A percentile compares a stretch with the other conserved stretches of the same genome.
Conservation (phyloP, 2,797 vertebrate species). For the Pempheris klunzingeri region DNA sequence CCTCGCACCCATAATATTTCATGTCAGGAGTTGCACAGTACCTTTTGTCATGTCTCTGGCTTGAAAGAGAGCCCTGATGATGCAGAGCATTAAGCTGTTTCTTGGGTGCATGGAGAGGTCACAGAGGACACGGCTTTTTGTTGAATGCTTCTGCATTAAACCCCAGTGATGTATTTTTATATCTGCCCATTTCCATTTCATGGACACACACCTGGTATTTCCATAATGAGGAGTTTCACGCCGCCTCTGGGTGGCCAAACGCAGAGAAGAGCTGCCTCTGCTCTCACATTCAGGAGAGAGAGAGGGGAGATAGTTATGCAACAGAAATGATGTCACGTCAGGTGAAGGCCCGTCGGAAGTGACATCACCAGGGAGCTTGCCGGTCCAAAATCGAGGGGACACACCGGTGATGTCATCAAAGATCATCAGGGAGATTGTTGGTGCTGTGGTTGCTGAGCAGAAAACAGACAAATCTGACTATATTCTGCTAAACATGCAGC, state of each 20-base stretch:
- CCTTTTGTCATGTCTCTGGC: conserved; percentile 30
- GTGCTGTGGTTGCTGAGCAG: conserved; percentile 53
- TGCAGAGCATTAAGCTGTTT: conserved; percentile 18
- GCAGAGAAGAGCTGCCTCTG: conserved; percentile 42
- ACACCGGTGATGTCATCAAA: conserved; percentile 68
- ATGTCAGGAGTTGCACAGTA: conserved; percentile 46
- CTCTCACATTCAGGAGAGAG: conserved; percentile 32
- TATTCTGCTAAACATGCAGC: conserved; percentile 47
- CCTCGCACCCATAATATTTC: conserved; percentile 56
- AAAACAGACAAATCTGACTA: conserved; percentile 59
- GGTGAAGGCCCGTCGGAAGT: conserved; percentile 69
- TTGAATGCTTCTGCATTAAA: conserved; percentile 14
- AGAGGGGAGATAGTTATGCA: conserved; percentile 59
- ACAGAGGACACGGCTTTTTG: conserved; percentile 1
- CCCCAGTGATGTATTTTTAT: conserved; percentile 25
- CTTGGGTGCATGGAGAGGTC: conserved; percentile 43
- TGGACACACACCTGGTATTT: conserved; percentile 65
- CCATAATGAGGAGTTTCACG: conserved; percentile 64
- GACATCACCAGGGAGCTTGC: conserved; percentile 58
- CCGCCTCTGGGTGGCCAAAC: conserved; percentile 59
- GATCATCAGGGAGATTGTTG: conserved; percentile 28
- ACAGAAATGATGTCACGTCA: conserved; percentile 69
- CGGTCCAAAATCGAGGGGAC: conserved; percentile 62
- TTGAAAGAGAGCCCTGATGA: conserved; percentile 7
- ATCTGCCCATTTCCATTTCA: conserved; percentile 40